Evolutionary conservation across 2,888 invertebrate species (phyloP).

Genomic region (Acanthosepion esculentum): DNA sequence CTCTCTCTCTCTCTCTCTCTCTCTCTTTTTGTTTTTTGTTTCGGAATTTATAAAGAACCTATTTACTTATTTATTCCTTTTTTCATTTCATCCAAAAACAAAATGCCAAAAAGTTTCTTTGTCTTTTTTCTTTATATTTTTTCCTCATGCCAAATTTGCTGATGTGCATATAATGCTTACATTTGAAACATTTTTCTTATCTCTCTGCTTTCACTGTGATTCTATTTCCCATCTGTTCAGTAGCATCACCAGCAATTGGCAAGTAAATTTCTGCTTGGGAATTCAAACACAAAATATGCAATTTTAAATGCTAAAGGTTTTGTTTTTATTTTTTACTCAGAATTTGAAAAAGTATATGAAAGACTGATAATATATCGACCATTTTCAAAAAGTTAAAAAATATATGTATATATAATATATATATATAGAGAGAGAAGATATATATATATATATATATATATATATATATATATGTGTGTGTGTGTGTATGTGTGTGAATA

Average conservation of each 20-base stretch:
- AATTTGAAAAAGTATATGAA: neutral
- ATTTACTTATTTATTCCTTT: neutral
- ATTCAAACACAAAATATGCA: neutral
- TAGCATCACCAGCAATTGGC: neutral
- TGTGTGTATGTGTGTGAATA: no score
- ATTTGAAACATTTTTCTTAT: neutral
- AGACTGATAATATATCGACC: neutral
- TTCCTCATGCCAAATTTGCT: neutral
- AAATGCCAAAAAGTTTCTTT: neutral
- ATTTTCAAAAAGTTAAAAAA: neutral
- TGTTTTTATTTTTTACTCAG: no score
- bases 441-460: no score
- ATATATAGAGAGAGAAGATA: no score
- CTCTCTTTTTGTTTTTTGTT: no score
- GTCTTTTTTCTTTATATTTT: neutral
- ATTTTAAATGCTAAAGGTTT: neutral
- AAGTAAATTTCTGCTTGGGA: neutral
- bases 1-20: no score
- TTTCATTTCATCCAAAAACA: neutral
- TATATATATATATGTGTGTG: no score
- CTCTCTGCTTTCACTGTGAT: neutral
- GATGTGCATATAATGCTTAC: conserved; percentile 20
- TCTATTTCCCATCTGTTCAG: neutral
- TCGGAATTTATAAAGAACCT: neutral
- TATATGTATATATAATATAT: no score